Evolutionary conservation across 2,113 vertebrate genomes (phyloP), one percentile per base, ranked within the genome.

Genomic region (Menidia beryllina): DNA sequence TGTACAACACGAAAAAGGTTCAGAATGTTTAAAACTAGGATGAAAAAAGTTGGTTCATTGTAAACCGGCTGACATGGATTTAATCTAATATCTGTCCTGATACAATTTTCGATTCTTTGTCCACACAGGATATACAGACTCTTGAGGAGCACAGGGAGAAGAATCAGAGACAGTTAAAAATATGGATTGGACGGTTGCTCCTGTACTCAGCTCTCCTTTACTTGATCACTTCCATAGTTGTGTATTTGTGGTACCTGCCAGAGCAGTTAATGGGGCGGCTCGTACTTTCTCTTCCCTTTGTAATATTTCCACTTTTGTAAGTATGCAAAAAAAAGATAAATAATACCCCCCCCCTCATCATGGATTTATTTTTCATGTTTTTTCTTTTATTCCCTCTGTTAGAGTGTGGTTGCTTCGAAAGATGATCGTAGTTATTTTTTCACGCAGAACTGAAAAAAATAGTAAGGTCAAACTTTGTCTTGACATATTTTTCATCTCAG

Each of bases 221-320:
- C 89, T 85, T 98, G 75, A 61, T 96, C 50, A 95, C 94, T 19
- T 95, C 93, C 81, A 24, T 95, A 64, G 87, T 98, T 79, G 96
- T 98, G 2, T 99, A 98, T 87, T 92, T 94, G 9, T 99, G 97
- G 95, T 98, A 95, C 92, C 93, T 99, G 83, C 98, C 98, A 14
- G 95, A 98, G 39, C 95, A 93, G 82, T 88, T 95, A 82, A 95
- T 95, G 78, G 95, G 94, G 76, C 95, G 94, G 72, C 81, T 98
- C 53, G 87, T 95, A 59, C 91, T 97, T 91, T 93, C 91, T 41
- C 93, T 98, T 82, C 95, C 96, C 23, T 96, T 98, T 88, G 80
- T 99, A 88, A 75, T 96, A 62, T 97, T 98, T 94, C 97, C 97
- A 3, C 69, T 96, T 60, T 91, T 99, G 97, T 99, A 94, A 98